phyloP scores from a whole-genome alignment of 1,140 invertebrate species.

The Drosophila serrata region DNA sequence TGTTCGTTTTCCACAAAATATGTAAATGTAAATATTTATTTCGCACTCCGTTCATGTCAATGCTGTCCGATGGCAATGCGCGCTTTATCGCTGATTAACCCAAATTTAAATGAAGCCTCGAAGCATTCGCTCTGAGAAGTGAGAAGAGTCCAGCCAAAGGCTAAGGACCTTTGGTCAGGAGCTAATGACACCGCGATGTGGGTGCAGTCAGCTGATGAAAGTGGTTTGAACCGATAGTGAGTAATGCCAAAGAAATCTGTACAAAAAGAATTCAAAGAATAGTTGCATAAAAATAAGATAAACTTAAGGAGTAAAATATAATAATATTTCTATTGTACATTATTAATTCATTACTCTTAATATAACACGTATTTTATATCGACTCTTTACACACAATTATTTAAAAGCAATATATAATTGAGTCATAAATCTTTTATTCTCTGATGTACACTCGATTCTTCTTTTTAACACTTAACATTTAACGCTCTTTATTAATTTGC shows the following conservation, averaged over 20 bases:
- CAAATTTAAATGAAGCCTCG: conserved; percentile 64
- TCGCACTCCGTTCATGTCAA: conserved; percentile 38
- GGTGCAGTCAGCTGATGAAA: conserved; percentile 39
- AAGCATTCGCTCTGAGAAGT: conserved; percentile 9
- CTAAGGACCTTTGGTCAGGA: conserved; percentile 58
- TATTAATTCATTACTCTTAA: neutral
- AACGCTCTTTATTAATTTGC: neutral
- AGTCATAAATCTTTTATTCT: neutral
- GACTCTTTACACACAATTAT: neutral
- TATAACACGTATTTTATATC: no score
- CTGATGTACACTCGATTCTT: neutral
- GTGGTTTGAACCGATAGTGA: conserved; percentile 5
- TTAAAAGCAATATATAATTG: neutral
- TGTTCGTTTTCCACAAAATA: conserved; percentile 46
- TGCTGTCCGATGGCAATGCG: conserved; percentile 61
- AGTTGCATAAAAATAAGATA: no score
- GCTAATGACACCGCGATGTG: conserved; percentile 62
- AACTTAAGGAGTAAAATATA: neutral
- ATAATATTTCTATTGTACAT: neutral
- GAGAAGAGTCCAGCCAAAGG: conserved; percentile 54
- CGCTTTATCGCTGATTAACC: conserved; percentile 80
- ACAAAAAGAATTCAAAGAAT: neutral
- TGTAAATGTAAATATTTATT: conserved; percentile 63
- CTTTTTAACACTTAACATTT: neutral
- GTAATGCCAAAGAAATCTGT: neutral